Evolutionary conservation across 2,888 invertebrate genomes (phyloP).

Genomic region (Lepidonotus clava): DNA sequence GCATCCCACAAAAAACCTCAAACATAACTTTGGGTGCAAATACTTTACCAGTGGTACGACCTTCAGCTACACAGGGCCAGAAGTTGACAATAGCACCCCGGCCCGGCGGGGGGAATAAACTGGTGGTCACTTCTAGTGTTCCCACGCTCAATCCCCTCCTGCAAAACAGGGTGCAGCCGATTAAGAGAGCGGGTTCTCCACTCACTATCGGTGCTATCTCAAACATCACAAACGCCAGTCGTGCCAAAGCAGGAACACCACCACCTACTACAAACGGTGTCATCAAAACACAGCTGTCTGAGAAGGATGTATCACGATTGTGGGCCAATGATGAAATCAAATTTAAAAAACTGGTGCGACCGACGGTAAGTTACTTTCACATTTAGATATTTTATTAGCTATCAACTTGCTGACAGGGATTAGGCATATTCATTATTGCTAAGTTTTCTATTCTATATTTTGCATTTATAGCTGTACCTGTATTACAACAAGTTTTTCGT

Average conservation of each 20-base stretch:
- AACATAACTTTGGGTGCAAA: not conserved
- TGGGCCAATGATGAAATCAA: constrained; percentile 75
- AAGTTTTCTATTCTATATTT: too few species aligned
- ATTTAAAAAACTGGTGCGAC: constrained; percentile 63
- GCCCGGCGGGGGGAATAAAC: not conserved
- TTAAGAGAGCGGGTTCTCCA: not conserved
- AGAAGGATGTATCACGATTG: constrained; percentile 72
- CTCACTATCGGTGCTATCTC: not conserved
- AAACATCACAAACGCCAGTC: too few species aligned
- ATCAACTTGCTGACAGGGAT: too few species aligned
- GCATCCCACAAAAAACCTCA: not conserved
- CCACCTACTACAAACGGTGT: constrained; percentile 37
- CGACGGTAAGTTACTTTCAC: not conserved
- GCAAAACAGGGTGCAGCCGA: not conserved
- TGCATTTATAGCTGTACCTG: too few species aligned
- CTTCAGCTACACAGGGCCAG: not conserved
- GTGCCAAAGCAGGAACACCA: constrained; percentile 10
- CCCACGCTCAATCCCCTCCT: not conserved
- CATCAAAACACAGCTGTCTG: constrained; percentile 68
- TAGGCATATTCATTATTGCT: too few species aligned
- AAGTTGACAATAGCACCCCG: constrained; percentile 5
- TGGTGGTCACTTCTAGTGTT: constrained; percentile 4
- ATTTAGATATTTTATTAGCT: too few species aligned
- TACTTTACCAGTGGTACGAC: not conserved
- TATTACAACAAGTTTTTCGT: too few species aligned